phyloP scores from a whole-genome alignment of 35 echinoderm and acorn worm species.

The Apostichopus japonicus region DNA sequence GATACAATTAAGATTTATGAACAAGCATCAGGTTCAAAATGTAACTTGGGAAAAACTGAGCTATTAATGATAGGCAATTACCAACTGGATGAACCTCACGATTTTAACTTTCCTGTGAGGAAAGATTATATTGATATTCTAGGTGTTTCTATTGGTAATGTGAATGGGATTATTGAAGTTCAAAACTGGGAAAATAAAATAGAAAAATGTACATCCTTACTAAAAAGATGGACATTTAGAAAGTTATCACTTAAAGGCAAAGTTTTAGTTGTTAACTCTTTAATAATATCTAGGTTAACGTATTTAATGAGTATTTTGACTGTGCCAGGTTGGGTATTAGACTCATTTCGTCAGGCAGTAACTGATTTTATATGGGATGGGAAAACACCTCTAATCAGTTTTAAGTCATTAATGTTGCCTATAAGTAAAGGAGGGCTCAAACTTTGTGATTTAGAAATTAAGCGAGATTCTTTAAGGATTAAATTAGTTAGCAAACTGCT shows the following conservation, averaged over 20 bases:
- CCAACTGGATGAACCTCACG: background rate
- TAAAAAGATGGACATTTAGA: slow-evolving; percentile 9
- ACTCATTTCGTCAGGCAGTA: background rate
- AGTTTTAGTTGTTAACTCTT: slow-evolving; percentile 8
- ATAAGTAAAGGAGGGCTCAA: background rate
- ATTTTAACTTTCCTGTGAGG: background rate
- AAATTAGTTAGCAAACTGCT: background rate
- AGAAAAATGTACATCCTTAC: background rate
- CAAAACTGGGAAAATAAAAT: slow-evolving; percentile 8
- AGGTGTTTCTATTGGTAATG: slow-evolving; percentile 11
- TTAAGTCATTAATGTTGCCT: background rate
- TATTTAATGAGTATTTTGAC: background rate
- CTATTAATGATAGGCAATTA: background rate
- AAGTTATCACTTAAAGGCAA: slow-evolving; percentile 39
- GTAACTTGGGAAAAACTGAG: too few relatives aligned
- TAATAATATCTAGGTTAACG: background rate
- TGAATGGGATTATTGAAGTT: background rate
- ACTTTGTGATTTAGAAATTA: background rate
- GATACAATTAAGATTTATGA: too few relatives aligned
- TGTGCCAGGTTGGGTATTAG: background rate
- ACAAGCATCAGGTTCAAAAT: too few relatives aligned
- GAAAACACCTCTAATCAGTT: background rate
- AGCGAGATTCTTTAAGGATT: background rate
- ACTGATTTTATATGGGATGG: slow-evolving; percentile 26
- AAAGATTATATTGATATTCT: slow-evolving; percentile 32